Base-by-base conservation (phyloP, 2,888 invertebrate genomes). In the Elgonia sp. region DNA sequence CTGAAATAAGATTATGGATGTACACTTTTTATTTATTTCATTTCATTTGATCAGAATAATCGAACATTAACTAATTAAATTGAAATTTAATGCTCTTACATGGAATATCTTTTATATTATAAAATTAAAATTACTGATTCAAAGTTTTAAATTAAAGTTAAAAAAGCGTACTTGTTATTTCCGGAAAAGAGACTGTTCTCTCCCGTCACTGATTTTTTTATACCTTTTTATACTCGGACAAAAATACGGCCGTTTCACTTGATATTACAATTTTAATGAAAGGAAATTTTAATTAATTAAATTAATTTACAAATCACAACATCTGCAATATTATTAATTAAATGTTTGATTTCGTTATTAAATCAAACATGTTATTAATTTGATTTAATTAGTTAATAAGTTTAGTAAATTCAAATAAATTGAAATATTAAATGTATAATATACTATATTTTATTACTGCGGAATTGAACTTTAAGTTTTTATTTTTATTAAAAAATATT, bases 81-180 rank as follows among this genome's bases (percentile, higher is more conserved):
- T 21, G 21, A 21, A 29, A 62, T 62, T 62, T 14, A 53, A 53
- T n/a, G n/a, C 14, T 46, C 16, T 53, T 12, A 53, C 53, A 6
- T 4, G 16, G 53, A 53, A 53, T 3, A 20, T 21, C 5, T 1
- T 57, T 57, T 62, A 62, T 75, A 70, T 46, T 18, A 62, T 42
- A 10, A 76, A 86, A 86, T 75, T 80, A 57, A 69, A 86, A 86
- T 86, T 53, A 81, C 75, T 86, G 62, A 86, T 86, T 80, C 69
- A 76, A 76, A 76, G 81, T 69, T 81, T 63, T 62, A 69, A 81
- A 86, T 86, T 80, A 67, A 81, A 81, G 42, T 70, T 75, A 75
- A 80, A 85, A 86, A 76, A 57, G 69, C 63, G 81, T 63, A 42
- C 75, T 86, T 81, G 81, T 75, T 86, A 85, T 73, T 81, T 86